A percentile compares a stretch with the other conserved stretches of the same genome.
These are phyloP conservation scores for Desmophyllum pertusum DNA, from an alignment of 92 coral and sea anemone genomes.

Conservation along the genomic window DNA sequence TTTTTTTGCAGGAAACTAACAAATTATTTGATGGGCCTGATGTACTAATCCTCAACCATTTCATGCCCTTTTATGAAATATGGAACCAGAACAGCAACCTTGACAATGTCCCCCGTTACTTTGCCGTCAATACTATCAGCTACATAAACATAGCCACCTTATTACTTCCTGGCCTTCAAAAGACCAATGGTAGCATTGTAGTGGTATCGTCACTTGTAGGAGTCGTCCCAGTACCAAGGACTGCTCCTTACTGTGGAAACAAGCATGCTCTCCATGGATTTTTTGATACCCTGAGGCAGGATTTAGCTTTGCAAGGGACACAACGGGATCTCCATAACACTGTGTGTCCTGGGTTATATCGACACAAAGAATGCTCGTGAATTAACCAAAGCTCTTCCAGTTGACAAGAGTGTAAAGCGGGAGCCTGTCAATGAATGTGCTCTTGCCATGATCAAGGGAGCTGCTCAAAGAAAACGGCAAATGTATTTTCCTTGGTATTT, in stretches of 20 bases:
- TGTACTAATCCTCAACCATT: constrained; percentile 73
- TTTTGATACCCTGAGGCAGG: constrained; percentile 81
- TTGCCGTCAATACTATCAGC: constrained; percentile 87
- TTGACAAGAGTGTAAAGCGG: constrained; percentile 46
- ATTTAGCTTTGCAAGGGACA: constrained; percentile 66
- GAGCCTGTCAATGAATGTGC: constrained; percentile 80
- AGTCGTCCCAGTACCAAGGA: constrained; percentile 54
- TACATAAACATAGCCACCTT: constrained; percentile 86
- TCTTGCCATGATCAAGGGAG: constrained; percentile 66
- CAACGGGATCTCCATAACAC: constrained; percentile 56
- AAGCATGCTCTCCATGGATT: constrained; percentile 95
- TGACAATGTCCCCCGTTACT: constrained; percentile 57
- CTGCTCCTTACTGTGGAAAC: constrained; percentile 74
- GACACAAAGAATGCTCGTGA: constrained; percentile 64
- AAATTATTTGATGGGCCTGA: constrained; percentile 68
- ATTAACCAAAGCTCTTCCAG: constrained; percentile 33
- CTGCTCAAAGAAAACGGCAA: constrained; percentile 65
- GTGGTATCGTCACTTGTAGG: constrained; percentile 77
- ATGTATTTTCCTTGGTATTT: constrained; percentile 76
- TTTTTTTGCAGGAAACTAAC: constrained; percentile 49
- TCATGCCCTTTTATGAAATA: constrained; percentile 47
- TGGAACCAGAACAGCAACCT: constrained; percentile 79
- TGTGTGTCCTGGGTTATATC: constrained; percentile 77
- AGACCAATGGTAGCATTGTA: constrained; percentile 72
- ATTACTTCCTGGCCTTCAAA: constrained; percentile 74